A percentile compares a stretch with the other conserved stretches of the same genome.
These are phyloP conservation scores for Dasypogon diadema DNA, from an alignment of 2,888 invertebrate species.

Conservation along the genomic window DNA sequence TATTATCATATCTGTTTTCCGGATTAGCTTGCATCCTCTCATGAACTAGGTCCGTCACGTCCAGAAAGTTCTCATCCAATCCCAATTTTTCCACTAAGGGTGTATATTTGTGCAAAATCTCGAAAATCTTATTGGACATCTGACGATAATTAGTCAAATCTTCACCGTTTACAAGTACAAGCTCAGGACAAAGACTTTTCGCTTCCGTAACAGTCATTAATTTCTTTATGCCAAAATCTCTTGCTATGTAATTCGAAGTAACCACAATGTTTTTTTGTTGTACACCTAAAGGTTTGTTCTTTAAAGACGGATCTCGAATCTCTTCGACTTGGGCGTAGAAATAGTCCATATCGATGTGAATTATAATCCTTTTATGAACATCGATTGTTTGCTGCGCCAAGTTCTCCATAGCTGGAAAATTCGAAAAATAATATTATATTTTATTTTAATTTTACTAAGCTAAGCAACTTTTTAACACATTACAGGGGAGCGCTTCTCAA, in stretches of 20 bases:
- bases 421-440: too few species aligned
- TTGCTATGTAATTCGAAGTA: constrained; percentile 86
- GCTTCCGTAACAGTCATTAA: constrained; percentile 84
- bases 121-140: constrained; percentile 81
- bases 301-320: constrained; percentile 77
- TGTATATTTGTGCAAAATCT: constrained; percentile 78
- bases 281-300: constrained; percentile 79
- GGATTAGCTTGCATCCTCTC: constrained; percentile 53
- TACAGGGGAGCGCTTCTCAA: too few species aligned
- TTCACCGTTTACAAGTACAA: constrained; percentile 84
- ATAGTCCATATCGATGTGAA: constrained; percentile 86
- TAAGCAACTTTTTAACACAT: too few species aligned
- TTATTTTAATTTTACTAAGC: too few species aligned
- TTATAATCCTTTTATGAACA: constrained; percentile 76
- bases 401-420: constrained; percentile 32
- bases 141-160: constrained; percentile 84
- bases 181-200: constrained; percentile 77
- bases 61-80: constrained; percentile 87
- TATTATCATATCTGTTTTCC: constrained; percentile 11
- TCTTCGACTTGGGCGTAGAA: constrained; percentile 91
- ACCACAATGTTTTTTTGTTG: constrained; percentile 88
- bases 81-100: constrained; percentile 83
- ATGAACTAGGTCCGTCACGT: constrained; percentile 75
- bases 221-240: constrained; percentile 81
- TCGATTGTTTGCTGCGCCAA: constrained; percentile 57